Evolutionary conservation across 2,797 vertebrate species (phyloP).

Genomic region (Esox masquinongy): DNA sequence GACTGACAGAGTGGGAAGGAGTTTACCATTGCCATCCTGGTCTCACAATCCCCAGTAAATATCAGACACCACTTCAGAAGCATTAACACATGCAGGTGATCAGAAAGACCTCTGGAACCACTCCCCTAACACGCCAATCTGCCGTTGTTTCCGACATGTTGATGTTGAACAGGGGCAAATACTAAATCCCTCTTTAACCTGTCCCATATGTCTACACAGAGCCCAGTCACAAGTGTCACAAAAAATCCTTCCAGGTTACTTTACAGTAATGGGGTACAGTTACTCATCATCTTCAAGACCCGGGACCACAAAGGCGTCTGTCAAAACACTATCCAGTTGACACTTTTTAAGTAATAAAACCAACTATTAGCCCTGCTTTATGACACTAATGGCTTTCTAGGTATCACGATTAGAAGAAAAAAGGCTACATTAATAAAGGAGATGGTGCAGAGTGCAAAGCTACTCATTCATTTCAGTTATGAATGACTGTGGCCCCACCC

Average conservation of each 20-base stretch:
- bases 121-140: slow-evolving; percentile 65
- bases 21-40: slow-evolving; percentile 61
- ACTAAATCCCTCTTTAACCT: slow-evolving; percentile 55
- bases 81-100: slow-evolving; percentile 62
- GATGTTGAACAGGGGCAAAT: slow-evolving; percentile 60
- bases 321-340: slow-evolving; percentile 48
- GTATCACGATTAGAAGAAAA: slow-evolving; percentile 15
- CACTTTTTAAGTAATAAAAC: slow-evolving; percentile 42
- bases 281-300: slow-evolving; percentile 32
- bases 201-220: slow-evolving; percentile 62
- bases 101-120: slow-evolving; percentile 66
- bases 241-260: slow-evolving; percentile 36
- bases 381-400: slow-evolving; percentile 16
- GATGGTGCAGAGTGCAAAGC: slow-evolving; percentile 22
- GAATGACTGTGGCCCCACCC: slow-evolving; percentile 73
- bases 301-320: slow-evolving; percentile 40
- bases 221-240: slow-evolving; percentile 56
- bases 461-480: slow-evolving; percentile 65
- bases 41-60: slow-evolving; percentile 55
- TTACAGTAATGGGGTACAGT: slow-evolving; percentile 48
- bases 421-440: slow-evolving; percentile 29
- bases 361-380: slow-evolving; percentile 19
- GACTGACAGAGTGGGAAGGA: slow-evolving; percentile 61
- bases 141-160: slow-evolving; percentile 55
- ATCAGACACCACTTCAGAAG: slow-evolving; percentile 68